Percentiles rank a stretch among this genome's conserved stretches.
phyloP scores from a whole-genome alignment of 2,797 vertebrate genomes.

The Masticophis lateralis region DNA sequence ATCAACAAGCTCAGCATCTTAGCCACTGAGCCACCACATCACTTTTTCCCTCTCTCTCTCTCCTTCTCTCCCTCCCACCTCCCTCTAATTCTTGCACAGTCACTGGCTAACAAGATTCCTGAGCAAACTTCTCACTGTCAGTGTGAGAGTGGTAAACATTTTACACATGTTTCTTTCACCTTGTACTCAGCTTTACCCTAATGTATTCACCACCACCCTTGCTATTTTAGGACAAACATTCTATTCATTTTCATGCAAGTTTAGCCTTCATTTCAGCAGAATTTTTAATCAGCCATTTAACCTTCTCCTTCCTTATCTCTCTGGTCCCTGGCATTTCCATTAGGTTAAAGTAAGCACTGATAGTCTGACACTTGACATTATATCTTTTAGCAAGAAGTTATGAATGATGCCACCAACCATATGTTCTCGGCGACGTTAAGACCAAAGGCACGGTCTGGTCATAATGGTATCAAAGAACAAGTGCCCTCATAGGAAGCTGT shows the following conservation, averaged over 20 bases:
- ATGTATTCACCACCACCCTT: background rate
- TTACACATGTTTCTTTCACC: background rate
- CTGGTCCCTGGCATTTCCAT: background rate
- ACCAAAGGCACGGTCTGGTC: background rate
- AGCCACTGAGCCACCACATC: too few relatives aligned
- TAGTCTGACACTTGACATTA: background rate
- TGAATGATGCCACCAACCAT: background rate
- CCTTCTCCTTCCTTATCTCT: background rate
- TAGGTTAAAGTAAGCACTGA: conserved; percentile 10
- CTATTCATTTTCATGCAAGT: conserved; percentile 17
- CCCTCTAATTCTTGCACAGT: background rate
- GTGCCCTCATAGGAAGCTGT: background rate
- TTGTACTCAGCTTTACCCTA: background rate
- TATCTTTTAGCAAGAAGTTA: background rate
- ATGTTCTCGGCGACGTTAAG: background rate
- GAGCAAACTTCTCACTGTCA: background rate
- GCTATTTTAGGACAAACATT: background rate
- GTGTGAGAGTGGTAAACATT: background rate
- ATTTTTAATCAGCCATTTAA: conserved; percentile 9
- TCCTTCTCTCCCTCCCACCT: background rate
- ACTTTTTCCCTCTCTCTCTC: background rate
- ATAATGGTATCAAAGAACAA: background rate
- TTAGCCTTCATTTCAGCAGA: conserved; percentile 17
- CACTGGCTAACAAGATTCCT: background rate
- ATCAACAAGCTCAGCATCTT: too few relatives aligned